These are phyloP conservation scores for Agapostemon virescens DNA, from an alignment of 2,888 invertebrate species.

Conservation along the genomic window DNA sequence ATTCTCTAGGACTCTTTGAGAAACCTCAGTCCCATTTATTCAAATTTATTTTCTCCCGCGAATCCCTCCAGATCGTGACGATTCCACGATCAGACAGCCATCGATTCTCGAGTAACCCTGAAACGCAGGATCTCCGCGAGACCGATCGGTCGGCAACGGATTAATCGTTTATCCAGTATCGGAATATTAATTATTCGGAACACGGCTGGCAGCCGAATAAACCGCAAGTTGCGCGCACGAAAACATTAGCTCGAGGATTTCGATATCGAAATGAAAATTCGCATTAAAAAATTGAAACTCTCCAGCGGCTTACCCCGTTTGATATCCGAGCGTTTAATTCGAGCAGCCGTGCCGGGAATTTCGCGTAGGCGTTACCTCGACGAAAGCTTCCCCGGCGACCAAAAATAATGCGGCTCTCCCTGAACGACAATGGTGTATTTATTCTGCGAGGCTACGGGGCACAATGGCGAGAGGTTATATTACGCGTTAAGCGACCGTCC, in stretches of 20 bases:
- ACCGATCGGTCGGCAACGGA: not conserved
- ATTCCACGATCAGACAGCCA: too few species aligned
- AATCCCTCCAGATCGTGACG: not conserved
- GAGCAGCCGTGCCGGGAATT: too few species aligned
- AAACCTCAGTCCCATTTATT: not conserved
- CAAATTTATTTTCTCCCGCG: not conserved
- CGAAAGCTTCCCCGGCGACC: not conserved
- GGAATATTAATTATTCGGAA: slow-evolving; percentile 21
- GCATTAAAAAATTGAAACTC: not conserved
- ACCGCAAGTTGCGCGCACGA: not conserved
- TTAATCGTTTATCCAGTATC: slow-evolving; percentile 26
- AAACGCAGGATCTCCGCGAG: not conserved
- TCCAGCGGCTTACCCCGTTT: not conserved
- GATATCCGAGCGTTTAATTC: not conserved
- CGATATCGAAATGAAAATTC: not conserved
- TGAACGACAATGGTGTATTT: slow-evolving; percentile 29
- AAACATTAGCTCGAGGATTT: not conserved
- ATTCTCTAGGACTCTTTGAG: too few species aligned
- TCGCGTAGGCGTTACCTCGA: not conserved
- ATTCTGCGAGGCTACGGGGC: slow-evolving; percentile 22
- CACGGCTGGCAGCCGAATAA: slow-evolving; percentile 11
- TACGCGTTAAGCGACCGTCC: slow-evolving; percentile 29
- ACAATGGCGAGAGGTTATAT: slow-evolving; percentile 41
- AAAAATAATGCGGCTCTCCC: slow-evolving; percentile 22
- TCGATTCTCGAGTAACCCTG: not conserved